phyloP scores from a whole-genome alignment of 2,113 vertebrate species.

The Spilogale gracilis region DNA sequence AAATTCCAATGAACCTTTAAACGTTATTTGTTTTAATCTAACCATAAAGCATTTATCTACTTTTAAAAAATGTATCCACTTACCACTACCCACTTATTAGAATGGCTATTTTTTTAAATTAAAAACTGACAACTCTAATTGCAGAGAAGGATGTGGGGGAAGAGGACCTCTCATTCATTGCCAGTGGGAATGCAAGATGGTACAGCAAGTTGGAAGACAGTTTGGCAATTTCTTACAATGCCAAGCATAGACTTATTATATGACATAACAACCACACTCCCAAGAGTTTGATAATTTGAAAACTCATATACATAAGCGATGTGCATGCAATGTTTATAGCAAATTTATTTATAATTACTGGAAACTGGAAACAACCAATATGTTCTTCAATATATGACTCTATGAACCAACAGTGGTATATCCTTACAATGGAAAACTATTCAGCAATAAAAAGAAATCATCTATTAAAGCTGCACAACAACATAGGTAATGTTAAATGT shows the following conservation, averaged over 20 bases:
- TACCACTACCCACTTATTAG: not conserved
- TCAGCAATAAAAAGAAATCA: not conserved
- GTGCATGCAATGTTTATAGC: not conserved
- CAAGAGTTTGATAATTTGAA: conserved; percentile 15
- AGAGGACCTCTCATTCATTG: not conserved
- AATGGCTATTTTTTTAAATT: not conserved
- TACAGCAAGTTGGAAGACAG: not conserved
- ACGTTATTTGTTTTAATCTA: not conserved
- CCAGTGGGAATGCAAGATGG: not conserved
- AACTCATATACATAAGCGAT: not conserved
- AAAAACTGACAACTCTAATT: not conserved
- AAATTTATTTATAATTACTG: not conserved
- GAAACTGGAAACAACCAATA: not conserved
- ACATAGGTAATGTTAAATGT: not conserved
- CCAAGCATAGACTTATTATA: not conserved
- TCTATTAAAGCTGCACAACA: not conserved
- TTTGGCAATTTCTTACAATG: not conserved
- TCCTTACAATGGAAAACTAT: not conserved
- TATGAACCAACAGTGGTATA: not conserved
- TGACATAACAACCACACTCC: not conserved
- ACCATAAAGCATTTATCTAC: not conserved
- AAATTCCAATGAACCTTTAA: not conserved
- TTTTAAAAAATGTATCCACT: conserved; percentile 11
- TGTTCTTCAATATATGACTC: not conserved
- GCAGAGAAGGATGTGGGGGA: not conserved